Conservation (phyloP, 2,113 vertebrate species). For the Protobothrops flavoviridis region DNA sequence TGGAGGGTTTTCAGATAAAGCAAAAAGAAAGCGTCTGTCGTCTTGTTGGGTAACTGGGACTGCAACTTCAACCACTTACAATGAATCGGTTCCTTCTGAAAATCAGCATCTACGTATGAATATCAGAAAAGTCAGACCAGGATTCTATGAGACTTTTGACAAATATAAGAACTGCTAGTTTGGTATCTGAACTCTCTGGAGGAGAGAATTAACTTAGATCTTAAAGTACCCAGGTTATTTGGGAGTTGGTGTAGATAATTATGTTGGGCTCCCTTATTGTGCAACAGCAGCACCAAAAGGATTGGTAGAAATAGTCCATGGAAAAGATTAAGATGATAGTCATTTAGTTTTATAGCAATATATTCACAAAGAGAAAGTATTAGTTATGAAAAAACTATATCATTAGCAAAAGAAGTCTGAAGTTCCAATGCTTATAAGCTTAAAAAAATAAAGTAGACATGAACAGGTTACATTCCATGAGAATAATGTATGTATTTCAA, state of each 20-base stretch:
- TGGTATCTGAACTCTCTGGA: background rate
- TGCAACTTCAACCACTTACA: accelerated
- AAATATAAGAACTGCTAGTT: constrained; percentile 65
- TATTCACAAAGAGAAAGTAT: constrained; percentile 4
- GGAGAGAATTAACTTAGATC: constrained; percentile 56
- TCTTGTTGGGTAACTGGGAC: constrained; percentile 25
- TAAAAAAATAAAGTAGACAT: background rate
- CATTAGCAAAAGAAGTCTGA: background rate
- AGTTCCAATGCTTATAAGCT: background rate
- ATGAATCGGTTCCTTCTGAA: constrained; percentile 46
- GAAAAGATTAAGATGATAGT: constrained; percentile 1
- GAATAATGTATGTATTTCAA: background rate
- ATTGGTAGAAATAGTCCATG: background rate
- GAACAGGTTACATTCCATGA: background rate
- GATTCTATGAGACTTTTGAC: constrained; percentile 70
- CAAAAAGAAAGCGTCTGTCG: constrained; percentile 62
- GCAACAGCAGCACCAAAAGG: constrained; percentile 31
- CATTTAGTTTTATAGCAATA: background rate
- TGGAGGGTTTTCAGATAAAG: constrained; percentile 50
- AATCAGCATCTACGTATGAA: constrained; percentile 67
- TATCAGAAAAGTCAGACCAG: constrained; percentile 66
- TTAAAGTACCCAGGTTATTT: constrained; percentile 55
- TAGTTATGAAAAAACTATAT: constrained; percentile 6
- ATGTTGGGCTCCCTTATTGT: constrained; percentile 47
- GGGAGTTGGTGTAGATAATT: constrained; percentile 52